Evolutionary conservation across 2,113 vertebrate genomes (phyloP).

Genomic region (Romanogobio albipinnatus): DNA sequence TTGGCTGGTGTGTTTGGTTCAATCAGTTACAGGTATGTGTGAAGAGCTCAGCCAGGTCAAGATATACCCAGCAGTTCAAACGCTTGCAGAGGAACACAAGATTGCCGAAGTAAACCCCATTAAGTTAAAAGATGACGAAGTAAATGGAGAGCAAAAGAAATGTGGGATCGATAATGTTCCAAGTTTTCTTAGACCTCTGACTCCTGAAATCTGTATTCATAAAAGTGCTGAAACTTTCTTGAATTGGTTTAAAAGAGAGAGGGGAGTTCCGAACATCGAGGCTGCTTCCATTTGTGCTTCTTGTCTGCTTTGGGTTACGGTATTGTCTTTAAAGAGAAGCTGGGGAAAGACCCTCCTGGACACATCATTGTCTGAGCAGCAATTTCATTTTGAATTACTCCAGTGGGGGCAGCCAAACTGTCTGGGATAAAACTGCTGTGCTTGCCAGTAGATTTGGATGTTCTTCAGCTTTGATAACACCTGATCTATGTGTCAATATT

Average conservation of each 20-base stretch:
- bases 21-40: constrained; percentile 62
- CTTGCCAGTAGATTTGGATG: constrained; percentile 58
- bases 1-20: constrained; percentile 57
- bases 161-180: constrained; percentile 50
- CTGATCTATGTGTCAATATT: constrained; percentile 60
- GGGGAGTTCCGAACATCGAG: neutral
- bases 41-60: constrained; percentile 54
- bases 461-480: constrained; percentile 62
- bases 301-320: neutral
- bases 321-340: constrained; percentile 32
- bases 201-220: constrained; percentile 37
- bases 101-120: constrained; percentile 46
- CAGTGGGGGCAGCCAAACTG: constrained; percentile 52
- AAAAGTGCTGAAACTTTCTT: constrained; percentile 15
- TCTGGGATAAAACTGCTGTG: constrained; percentile 51
- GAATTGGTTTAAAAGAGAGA: neutral
- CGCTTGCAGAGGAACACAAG: constrained; percentile 48
- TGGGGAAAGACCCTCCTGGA: constrained; percentile 51
- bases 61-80: constrained; percentile 57
- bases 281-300: constrained; percentile 24
- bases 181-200: constrained; percentile 49
- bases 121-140: constrained; percentile 47
- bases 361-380: constrained; percentile 57
- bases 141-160: constrained; percentile 51
- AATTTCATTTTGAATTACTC: constrained; percentile 61